Conservation (phyloP, 92 coral and sea anemone species). For the Scolanthus callimorphus region DNA sequence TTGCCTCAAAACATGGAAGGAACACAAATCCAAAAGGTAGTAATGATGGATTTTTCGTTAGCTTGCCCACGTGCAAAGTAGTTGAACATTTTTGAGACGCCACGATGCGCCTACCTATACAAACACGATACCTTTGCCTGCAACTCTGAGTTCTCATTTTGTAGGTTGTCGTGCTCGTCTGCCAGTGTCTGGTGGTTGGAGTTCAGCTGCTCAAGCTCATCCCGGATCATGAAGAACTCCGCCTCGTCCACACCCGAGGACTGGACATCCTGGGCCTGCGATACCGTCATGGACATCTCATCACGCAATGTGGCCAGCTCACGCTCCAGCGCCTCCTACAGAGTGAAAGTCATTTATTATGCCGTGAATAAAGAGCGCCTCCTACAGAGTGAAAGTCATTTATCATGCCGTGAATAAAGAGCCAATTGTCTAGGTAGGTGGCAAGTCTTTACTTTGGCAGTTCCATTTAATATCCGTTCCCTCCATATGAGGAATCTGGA, state of each 20-base stretch:
- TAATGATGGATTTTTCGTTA: background rate
- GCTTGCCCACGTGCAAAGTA: background rate
- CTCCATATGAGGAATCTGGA: too few species aligned
- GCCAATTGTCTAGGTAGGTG: too few species aligned
- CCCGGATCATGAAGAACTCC: slow-evolving; percentile 60
- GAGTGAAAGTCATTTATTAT: too few species aligned
- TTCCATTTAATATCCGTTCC: too few species aligned
- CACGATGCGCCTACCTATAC: background rate
- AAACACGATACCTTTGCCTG: slow-evolving; percentile 59
- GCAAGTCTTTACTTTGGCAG: too few species aligned
- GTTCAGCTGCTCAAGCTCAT: slow-evolving; percentile 64
- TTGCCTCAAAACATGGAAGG: too few species aligned
- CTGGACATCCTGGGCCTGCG: slow-evolving; percentile 70
- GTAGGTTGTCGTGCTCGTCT: slow-evolving; percentile 74
- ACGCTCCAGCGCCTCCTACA: slow-evolving; percentile 53
- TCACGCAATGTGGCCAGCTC: slow-evolving; percentile 79
- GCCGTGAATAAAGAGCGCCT: too few species aligned
- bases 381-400: too few species aligned
- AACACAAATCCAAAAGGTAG: too few species aligned
- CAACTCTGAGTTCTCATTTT: slow-evolving; percentile 42
- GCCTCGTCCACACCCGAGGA: slow-evolving; percentile 80
- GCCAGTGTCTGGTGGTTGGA: slow-evolving; percentile 43
- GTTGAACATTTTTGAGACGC: background rate
- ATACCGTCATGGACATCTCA: slow-evolving; percentile 71
- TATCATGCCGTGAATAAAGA: too few species aligned